Conservation (phyloP, 2,113 vertebrate genomes). For the Puma concolor region DNA sequence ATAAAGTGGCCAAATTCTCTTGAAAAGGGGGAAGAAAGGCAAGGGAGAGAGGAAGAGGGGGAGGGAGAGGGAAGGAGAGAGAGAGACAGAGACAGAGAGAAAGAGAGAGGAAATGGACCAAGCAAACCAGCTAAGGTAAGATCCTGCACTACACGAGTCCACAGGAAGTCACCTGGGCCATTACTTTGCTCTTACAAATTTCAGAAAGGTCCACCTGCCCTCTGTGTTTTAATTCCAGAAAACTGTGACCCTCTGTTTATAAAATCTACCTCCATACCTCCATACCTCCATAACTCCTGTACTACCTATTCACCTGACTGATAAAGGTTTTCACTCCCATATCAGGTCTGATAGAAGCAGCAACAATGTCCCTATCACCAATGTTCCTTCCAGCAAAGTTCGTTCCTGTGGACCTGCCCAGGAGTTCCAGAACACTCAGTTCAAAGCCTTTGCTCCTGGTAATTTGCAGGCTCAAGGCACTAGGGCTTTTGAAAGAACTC, state of each 20-base stretch:
- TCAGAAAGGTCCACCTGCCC: neutral
- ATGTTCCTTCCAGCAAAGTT: neutral
- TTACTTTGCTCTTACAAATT: slow-evolving; percentile 21
- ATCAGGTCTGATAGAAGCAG: neutral
- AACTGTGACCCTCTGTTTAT: neutral
- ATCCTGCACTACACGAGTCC: neutral
- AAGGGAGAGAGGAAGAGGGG: neutral
- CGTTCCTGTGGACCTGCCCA: neutral
- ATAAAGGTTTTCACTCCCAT: neutral
- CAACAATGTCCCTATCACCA: neutral
- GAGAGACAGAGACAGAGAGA: neutral
- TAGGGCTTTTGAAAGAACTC: neutral
- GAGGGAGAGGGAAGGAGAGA: neutral
- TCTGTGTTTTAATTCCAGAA: neutral
- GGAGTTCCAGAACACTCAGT: neutral
- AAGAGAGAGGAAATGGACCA: neutral
- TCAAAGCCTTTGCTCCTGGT: neutral
- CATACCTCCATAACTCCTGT: neutral
- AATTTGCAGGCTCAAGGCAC: neutral
- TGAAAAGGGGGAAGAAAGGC: neutral
- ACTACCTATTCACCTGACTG: neutral
- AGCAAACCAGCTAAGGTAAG: neutral
- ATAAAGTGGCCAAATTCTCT: neutral
- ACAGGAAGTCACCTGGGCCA: neutral
- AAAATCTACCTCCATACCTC: neutral